phyloP scores from a whole-genome alignment of 2,113 vertebrate species.

The Ciconia stormi region DNA sequence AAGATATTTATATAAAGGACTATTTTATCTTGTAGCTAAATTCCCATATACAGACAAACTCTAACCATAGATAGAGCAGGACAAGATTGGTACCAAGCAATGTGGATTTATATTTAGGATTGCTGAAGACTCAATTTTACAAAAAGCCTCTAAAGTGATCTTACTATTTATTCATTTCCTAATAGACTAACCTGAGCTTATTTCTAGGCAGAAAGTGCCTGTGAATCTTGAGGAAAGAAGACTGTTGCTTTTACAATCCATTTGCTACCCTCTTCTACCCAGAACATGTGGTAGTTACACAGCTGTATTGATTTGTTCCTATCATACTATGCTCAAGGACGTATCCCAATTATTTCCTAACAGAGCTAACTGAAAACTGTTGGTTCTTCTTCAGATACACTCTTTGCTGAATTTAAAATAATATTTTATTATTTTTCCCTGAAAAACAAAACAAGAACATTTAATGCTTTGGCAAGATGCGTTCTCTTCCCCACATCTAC shows the following conservation, averaged over 20 bases:
- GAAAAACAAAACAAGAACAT: background rate
- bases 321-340: background rate
- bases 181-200: conserved; percentile 34
- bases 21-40: conserved; percentile 66
- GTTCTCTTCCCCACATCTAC: background rate
- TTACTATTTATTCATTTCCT: conserved; percentile 43
- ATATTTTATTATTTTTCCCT: background rate
- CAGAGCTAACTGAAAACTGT: background rate
- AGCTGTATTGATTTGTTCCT: background rate
- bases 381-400: background rate
- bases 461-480: background rate
- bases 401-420: background rate
- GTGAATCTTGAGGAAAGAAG: background rate
- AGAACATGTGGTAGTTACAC: background rate
- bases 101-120: conserved; percentile 62
- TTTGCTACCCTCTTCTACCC: background rate
- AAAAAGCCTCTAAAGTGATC: conserved; percentile 13
- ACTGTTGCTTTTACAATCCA: background rate
- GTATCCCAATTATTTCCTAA: background rate
- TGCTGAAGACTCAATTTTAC: conserved; percentile 50
- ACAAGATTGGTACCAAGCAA: conserved; percentile 34
- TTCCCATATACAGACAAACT: conserved; percentile 65
- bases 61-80: conserved; percentile 43
- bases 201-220: background rate
- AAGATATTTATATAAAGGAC: conserved; percentile 69